Evolutionary conservation across 1,140 invertebrate genomes (phyloP).

Genomic region (Dreissena rostriformis): DNA sequence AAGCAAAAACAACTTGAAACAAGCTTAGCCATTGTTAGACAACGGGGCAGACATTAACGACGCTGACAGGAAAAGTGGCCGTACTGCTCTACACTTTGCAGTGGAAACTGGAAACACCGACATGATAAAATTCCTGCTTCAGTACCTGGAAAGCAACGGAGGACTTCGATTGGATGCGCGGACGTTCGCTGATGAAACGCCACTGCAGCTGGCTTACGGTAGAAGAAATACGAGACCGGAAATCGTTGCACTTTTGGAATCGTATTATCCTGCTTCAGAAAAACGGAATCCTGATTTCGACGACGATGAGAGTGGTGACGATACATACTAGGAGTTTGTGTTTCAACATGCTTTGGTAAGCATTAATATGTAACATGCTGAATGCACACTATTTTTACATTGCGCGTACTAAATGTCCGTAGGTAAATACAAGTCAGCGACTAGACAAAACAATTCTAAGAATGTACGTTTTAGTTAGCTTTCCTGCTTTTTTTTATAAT

Average conservation of each 20-base stretch:
- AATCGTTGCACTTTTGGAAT: constrained; percentile 13
- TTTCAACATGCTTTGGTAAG: background rate
- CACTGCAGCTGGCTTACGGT: constrained; percentile 17
- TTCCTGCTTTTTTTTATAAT: too few species aligned
- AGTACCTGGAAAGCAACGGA: background rate
- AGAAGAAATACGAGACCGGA: background rate
- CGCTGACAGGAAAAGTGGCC: constrained; percentile 24
- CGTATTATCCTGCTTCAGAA: background rate
- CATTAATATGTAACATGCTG: background rate
- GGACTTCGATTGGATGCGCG: constrained; percentile 2
- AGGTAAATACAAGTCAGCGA: background rate
- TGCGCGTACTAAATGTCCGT: background rate
- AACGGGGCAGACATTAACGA: constrained; percentile 15
- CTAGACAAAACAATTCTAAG: background rate
- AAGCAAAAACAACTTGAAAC: background rate
- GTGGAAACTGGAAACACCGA: constrained; percentile 12
- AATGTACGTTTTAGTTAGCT: background rate
- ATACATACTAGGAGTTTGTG: background rate
- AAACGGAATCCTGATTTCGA: constrained; percentile 2
- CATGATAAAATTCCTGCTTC: background rate
- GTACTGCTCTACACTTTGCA: constrained; percentile 9
- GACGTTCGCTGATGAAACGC: constrained; percentile 10
- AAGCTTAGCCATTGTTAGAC: background rate
- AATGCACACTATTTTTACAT: background rate
- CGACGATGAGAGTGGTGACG: background rate